Base-by-base conservation (phyloP, 2,888 invertebrate genomes). In the Leptogaster cylindrica region DNA sequence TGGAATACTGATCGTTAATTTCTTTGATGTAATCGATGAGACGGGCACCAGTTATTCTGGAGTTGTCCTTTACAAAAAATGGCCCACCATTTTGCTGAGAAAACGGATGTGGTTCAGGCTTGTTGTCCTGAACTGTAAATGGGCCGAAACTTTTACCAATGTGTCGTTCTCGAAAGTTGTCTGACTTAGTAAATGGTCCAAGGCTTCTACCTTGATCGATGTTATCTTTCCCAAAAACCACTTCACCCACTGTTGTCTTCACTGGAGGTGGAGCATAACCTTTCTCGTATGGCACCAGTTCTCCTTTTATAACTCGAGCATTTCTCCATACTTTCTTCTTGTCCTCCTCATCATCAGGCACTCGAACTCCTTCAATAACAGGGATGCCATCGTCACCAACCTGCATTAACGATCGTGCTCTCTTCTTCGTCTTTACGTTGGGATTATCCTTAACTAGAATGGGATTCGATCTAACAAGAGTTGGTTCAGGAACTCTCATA, bases 221-320 rank as follows among this genome's bases (percentile, higher is more conserved):
- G 3, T 12, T 48, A 8, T 61, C 52, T 28, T 58, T 65, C 0
- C 58, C 31, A 67, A 70, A 72, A 4, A 72, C 33, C 51, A 72
- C 50, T 66, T 72, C 70, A 1, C 71, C 71, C 3, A 61, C 27
- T 0, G 44, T 27, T 3, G 12, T 27, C n/a, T 44, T 61, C 50
- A 86, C 86, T 71, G 85, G 86, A 1, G 87, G 86, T 52, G 88
- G 88, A 69, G 85, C 84, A 72, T 88, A 87, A 4, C 87, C 88
- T 74, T 88, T 86, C 51, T 89, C 89, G 73, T 91, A 90, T 14
- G 91, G 90, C 48, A 90, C 83, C 55, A 94, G 80, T 77, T 91
- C 88, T 65, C 92, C 91, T 75, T 94, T 93, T 48, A 94, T 91
- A 10, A 94, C 93, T 71, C 93, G 84, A 0, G 93, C 94, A 79